Evolutionary conservation across 1,140 invertebrate species (phyloP).

Genomic region (Muscidifurax raptorellus): DNA sequence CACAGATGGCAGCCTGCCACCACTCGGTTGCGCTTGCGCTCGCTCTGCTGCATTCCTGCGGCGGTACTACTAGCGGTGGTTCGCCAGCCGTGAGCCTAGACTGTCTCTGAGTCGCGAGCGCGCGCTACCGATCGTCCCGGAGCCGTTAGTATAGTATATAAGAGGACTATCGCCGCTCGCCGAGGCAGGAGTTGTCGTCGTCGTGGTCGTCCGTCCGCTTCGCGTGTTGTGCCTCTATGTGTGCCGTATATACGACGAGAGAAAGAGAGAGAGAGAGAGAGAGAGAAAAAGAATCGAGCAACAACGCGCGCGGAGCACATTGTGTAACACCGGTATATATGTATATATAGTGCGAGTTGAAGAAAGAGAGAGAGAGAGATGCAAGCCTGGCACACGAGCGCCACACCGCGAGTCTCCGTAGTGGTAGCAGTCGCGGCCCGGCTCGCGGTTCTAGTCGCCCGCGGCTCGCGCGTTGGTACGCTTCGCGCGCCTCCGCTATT

Average conservation of each 20-base stretch:
- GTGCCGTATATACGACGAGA: neutral
- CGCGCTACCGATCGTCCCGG: neutral
- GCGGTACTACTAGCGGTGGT: neutral
- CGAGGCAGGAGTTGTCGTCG: no score
- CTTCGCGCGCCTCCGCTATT: neutral
- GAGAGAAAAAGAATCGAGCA: neutral
- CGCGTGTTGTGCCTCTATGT: neutral
- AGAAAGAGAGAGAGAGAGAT: neutral
- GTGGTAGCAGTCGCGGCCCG: neutral
- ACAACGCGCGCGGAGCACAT: slow-evolving; percentile 4
- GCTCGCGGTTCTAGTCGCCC: slow-evolving; percentile 36
- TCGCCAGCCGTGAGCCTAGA: slow-evolving; percentile 29
- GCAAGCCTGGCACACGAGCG: slow-evolving; percentile 27
- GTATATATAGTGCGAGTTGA: neutral
- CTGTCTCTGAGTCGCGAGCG: slow-evolving; percentile 24
- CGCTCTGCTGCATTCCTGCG: neutral
- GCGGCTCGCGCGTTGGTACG: slow-evolving; percentile 19
- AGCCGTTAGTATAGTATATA: neutral
- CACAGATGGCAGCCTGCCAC: slow-evolving; percentile 35
- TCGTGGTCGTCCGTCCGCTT: neutral
- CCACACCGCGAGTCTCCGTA: neutral
- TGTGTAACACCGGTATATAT: neutral
- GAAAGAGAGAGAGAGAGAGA: neutral
- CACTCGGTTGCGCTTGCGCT: neutral
- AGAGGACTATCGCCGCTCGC: no score